Evolutionary conservation across 2,888 invertebrate species (phyloP).

Genomic region (Deilephila elpenor): DNA sequence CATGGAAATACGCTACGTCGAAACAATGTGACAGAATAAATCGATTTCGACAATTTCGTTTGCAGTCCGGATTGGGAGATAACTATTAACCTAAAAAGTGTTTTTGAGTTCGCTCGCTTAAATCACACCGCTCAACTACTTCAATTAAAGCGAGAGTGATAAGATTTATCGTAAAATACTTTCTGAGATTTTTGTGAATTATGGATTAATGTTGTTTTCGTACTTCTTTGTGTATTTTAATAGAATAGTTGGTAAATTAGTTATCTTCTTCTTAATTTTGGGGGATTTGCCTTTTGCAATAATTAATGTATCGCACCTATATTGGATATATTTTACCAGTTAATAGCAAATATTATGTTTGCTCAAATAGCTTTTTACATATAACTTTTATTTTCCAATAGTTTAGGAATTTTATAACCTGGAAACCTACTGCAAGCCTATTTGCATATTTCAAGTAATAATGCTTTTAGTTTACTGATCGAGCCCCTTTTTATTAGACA

Average conservation of each 20-base stretch:
- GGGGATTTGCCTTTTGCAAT: too few relatives aligned
- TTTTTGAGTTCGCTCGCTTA: not conserved
- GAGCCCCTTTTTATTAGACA: too few relatives aligned
- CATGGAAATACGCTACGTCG: constrained; percentile 5
- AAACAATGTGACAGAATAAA: constrained; percentile 13
- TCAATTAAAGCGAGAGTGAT: constrained; percentile 7
- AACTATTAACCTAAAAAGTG: not conserved
- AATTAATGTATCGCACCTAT: too few relatives aligned
- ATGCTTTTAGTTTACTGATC: too few relatives aligned
- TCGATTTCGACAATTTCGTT: constrained; percentile 17
- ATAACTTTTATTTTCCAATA: too few relatives aligned
- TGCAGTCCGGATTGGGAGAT: not conserved
- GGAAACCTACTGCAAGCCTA: too few relatives aligned
- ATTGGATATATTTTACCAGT: too few relatives aligned
- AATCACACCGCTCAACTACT: not conserved
- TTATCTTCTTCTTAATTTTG: too few relatives aligned
- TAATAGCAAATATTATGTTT: too few relatives aligned
- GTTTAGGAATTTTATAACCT: too few relatives aligned
- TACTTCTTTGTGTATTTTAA: not conserved
- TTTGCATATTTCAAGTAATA: too few relatives aligned
- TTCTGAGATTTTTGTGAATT: not conserved
- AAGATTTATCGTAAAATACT: not conserved
- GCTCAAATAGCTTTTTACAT: too few relatives aligned
- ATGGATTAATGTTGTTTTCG: not conserved
- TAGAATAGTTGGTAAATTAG: not conserved